Evolutionary conservation across 37 sponge, comb jelly and placozoan species (phyloP), one percentile per base, ranked within the genome.

Genomic region (Axinella damicornis): DNA sequence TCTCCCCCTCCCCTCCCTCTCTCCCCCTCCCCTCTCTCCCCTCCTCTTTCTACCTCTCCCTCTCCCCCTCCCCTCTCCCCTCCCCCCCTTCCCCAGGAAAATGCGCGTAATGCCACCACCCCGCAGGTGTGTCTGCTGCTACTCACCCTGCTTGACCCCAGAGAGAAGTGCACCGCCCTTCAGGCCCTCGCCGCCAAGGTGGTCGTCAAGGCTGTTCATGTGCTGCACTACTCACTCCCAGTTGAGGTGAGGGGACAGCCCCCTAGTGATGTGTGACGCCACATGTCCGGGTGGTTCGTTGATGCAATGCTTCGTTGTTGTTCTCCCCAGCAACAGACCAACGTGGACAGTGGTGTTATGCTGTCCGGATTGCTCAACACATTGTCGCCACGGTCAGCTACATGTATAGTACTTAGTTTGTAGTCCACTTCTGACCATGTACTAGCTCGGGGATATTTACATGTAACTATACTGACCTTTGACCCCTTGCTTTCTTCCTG

Each of bases 141-240:
- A 0, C 74, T 79, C 24, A 38, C 79, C 24, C 65, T 92, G 22
- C 69, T 92, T 9, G 89, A 92, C 68, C 92, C 92, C 0, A 67
- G 92, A 28, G 88, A 88, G 65, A 63, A 54, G 54, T 84, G 78
- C 53, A 65, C 80, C 31, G 69, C 85, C 2, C 28, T 92, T 4
- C 92, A 92, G 73, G 75, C 54, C 41, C 84, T 92, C 14, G 68
- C 89, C 57, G 31, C 67, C 6, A 83, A 73, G 46, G 85, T 87
- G 34, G 36, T 87, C 21, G 31, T 94, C 75, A 94, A 87, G 56
- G 34, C 74, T 57, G 30, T 90, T 6, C 94, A 90, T 73, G 62
- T 82, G 18, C 74, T 94, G 36, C 92, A 94, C 70, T 55, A 68
- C 57, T 41, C 55, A 17, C 37, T 76, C 1, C 72, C 76, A 24